These are phyloP conservation scores for Scotopteryx bipunctaria DNA, from an alignment of 2,888 invertebrate species.

Conservation along the genomic window DNA sequence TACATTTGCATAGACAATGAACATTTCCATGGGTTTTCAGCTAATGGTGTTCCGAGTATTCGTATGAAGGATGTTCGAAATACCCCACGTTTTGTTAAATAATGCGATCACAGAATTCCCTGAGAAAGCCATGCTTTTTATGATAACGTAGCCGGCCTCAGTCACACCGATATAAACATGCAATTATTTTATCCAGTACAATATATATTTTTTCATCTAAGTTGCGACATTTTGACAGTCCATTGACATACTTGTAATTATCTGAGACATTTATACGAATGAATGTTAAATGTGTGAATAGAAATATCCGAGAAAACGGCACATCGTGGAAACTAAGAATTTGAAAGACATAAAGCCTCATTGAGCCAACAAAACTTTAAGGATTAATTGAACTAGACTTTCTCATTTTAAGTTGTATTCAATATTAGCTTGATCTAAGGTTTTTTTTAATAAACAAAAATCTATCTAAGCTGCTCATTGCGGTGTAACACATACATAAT, in stretches of 20 bases:
- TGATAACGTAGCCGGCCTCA: conserved; percentile 38
- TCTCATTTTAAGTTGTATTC: too few species aligned
- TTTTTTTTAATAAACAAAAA: too few species aligned
- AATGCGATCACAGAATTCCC: conserved; percentile 56
- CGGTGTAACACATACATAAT: conserved; percentile 54
- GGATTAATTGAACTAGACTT: too few species aligned
- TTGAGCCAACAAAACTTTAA: too few species aligned
- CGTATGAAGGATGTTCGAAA: conserved; percentile 63
- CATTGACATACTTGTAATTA: too few species aligned
- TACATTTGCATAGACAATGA: conserved; percentile 67
- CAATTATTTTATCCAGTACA: neutral
- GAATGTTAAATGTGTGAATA: too few species aligned
- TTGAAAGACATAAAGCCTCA: too few species aligned
- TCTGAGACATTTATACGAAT: too few species aligned
- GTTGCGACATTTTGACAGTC: too few species aligned
- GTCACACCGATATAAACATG: conserved; percentile 44
- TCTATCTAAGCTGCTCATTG: conserved; percentile 9
- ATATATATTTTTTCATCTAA: neutral
- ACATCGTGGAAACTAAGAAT: too few species aligned
- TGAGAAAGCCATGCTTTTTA: conserved; percentile 58
- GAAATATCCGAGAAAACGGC: too few species aligned
- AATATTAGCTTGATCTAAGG: too few species aligned
- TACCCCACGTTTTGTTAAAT: conserved; percentile 57
- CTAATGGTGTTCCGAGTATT: conserved; percentile 64
- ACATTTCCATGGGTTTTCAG: conserved; percentile 61